Evolutionary conservation across 2,113 vertebrate species (phyloP).

Genomic region (Azemiops feae): DNA sequence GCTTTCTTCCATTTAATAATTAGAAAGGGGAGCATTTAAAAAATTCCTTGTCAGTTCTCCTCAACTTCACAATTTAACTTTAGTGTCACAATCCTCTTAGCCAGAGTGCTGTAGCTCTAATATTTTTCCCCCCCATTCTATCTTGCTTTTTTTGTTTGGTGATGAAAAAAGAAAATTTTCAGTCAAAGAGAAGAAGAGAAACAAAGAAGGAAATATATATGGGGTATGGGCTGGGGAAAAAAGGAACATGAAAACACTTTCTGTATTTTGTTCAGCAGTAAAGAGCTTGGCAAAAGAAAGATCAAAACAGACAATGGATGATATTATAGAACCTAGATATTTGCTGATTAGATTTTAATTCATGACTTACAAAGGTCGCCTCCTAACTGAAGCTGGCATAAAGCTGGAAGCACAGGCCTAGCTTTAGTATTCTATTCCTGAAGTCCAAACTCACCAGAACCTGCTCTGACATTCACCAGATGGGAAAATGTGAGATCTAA

Average conservation of each 20-base stretch:
- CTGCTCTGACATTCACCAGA: background rate
- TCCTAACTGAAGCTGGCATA: background rate
- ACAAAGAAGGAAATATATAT: background rate
- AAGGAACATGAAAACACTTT: background rate
- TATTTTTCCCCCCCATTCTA: accelerated
- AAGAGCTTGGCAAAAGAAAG: background rate
- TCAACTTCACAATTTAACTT: background rate
- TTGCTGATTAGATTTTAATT: background rate
- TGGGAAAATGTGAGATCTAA: background rate
- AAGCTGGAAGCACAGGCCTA: background rate
- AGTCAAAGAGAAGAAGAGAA: background rate
- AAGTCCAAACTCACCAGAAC: background rate
- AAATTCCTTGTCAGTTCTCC: background rate
- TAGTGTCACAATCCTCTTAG: background rate
- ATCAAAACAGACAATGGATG: background rate
- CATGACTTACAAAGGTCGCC: background rate
- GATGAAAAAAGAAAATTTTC: background rate
- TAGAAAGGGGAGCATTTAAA: background rate
- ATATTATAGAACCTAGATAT: background rate
- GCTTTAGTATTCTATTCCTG: background rate
- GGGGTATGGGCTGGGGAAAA: background rate
- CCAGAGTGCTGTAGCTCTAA: background rate
- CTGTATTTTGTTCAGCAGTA: background rate
- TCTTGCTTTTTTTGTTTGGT: background rate
- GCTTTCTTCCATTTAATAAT: background rate